These are phyloP conservation scores for Agonopterix alstromeriana DNA, from an alignment of 2,888 invertebrate genomes.

Conservation along the genomic window DNA sequence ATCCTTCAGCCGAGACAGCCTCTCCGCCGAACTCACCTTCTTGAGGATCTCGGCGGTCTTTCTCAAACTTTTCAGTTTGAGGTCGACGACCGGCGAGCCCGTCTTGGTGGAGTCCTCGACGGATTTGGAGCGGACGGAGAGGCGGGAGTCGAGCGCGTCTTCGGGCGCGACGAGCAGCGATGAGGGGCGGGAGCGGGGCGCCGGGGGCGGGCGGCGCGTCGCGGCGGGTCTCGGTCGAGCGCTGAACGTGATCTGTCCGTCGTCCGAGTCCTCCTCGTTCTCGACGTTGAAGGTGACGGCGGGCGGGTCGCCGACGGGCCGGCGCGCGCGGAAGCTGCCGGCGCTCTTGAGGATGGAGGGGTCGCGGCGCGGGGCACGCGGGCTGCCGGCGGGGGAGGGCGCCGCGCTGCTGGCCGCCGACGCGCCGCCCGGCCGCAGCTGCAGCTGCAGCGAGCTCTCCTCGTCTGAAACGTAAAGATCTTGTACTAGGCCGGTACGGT, in stretches of 20 bases:
- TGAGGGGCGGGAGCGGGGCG: conserved; percentile 38
- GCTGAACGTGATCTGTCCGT: conserved; percentile 65
- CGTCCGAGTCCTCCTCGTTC: conserved; percentile 59
- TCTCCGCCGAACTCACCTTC: conserved; percentile 59
- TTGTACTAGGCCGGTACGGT: conserved; percentile 4
- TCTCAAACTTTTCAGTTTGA: conserved; percentile 45
- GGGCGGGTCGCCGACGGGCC: conserved; percentile 37
- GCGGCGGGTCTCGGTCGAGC: conserved; percentile 30
- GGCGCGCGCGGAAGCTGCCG: conserved; percentile 39
- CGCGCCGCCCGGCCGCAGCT: conserved; percentile 22
- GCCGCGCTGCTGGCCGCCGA: conserved; percentile 26
- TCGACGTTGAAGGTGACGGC: conserved; percentile 70
- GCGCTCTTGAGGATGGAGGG: conserved; percentile 48
- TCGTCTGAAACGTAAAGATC: conserved; percentile 52
- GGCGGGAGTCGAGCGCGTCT: conserved; percentile 29
- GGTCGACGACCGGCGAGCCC: conserved; percentile 41
- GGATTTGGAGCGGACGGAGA: conserved; percentile 48
- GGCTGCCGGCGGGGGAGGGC: conserved; percentile 34
- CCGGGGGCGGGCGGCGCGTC: conserved; percentile 20
- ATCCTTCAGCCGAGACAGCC: conserved; percentile 54
- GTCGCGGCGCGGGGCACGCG: conserved; percentile 41
- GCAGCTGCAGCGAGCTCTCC: conserved; percentile 47
- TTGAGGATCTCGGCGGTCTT: conserved; percentile 54
- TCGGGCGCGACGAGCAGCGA: conserved; percentile 43
- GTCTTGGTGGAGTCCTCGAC: conserved; percentile 53